These are phyloP conservation scores for Trichonephila clavipes DNA, from an alignment of 1,140 invertebrate species.

Conservation along the genomic window DNA sequence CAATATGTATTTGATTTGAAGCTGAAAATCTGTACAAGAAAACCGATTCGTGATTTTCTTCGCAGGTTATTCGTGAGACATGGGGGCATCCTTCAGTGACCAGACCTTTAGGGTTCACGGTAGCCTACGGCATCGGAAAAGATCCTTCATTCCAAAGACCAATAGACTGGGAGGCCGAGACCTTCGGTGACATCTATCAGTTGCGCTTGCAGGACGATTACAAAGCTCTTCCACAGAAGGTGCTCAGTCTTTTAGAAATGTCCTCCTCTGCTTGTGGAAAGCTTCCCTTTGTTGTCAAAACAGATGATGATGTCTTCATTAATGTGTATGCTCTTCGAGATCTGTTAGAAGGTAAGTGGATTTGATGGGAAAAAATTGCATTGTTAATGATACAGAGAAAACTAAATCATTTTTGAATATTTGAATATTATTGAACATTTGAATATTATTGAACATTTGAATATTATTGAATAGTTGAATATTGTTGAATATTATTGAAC, in stretches of 20 bases:
- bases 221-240: neutral
- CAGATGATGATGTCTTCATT: conserved; percentile 55
- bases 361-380: no score
- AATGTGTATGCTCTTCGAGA: conserved; percentile 45
- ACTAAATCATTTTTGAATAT: no score
- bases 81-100: conserved; percentile 43
- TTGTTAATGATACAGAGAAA: no score
- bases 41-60: neutral
- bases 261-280: neutral
- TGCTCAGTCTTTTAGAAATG: neutral
- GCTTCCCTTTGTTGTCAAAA: conserved; percentile 12
- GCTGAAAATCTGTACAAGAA: no score
- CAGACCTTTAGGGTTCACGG: neutral
- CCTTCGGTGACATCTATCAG: conserved; percentile 27
- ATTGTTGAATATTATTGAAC: no score
- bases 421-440: no score
- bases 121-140: conserved; percentile 1
- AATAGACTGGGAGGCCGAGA: conserved; percentile 46
- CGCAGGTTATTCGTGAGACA: conserved; percentile 44
- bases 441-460: no score
- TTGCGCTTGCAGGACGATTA: neutral
- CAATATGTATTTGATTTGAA: no score
- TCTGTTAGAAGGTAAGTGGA: conserved; percentile 15
- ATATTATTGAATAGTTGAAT: no score
- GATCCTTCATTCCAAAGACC: neutral